Conservation (phyloP, 2,888 invertebrate genomes). For the Notodonta ziczac region DNA sequence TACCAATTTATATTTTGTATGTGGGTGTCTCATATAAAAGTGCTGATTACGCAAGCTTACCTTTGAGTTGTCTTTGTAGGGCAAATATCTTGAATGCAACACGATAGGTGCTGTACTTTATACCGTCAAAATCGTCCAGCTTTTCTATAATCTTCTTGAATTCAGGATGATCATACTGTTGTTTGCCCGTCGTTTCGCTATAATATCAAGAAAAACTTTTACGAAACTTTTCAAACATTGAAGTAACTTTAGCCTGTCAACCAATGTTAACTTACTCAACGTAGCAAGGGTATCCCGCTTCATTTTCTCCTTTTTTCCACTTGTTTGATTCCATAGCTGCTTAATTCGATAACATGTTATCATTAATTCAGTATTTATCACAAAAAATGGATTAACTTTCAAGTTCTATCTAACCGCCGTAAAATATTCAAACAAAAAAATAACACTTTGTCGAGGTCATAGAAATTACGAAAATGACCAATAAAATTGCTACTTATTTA, state of each 20-base stretch:
- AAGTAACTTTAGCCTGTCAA: conserved; percentile 15
- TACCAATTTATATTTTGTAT: too few relatives aligned
- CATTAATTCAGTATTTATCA: background rate
- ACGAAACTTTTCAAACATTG: conserved; percentile 9
- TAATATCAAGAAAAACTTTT: conserved; percentile 40
- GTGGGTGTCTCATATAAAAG: too few relatives aligned
- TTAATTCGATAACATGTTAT: background rate
- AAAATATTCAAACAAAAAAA: conserved; percentile 51
- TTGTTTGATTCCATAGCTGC: conserved; percentile 55
- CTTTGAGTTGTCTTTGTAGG: conserved; percentile 82
- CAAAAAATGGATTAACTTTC: background rate
- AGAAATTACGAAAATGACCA: background rate
- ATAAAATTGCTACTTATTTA: background rate
- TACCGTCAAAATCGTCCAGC: conserved; percentile 86
- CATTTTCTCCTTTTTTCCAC: conserved; percentile 86
- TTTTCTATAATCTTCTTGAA: conserved; percentile 83
- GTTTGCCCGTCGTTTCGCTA: conserved; percentile 78
- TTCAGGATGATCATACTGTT: conserved; percentile 86
- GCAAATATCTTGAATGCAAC: conserved; percentile 88
- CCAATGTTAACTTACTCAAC: conserved; percentile 81
- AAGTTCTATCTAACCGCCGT: conserved; percentile 49
- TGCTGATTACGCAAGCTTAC: conserved; percentile 64
- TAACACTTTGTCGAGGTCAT: background rate
- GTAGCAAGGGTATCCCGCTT: conserved; percentile 85
- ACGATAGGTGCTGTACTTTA: conserved; percentile 91